Evolutionary conservation across 1,140 invertebrate genomes (phyloP), one percentile per base, ranked within the genome.

Genomic region (Himalopsyche phryganea): DNA sequence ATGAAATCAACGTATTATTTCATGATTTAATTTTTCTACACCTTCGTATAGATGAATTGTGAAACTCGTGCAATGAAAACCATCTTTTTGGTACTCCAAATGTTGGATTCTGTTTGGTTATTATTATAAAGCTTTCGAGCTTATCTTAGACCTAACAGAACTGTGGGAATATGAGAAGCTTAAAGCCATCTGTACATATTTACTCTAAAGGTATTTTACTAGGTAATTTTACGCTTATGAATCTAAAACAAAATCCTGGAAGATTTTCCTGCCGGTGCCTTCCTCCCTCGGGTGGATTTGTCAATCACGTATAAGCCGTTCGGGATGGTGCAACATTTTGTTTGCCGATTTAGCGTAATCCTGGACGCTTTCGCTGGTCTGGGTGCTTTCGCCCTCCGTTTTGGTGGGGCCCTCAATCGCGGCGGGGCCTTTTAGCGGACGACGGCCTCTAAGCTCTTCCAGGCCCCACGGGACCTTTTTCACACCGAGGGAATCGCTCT

Each of bases 331-430:
- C 53, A 49, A 53, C 60, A 61, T 61, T 62, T 54, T 62, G 60
- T 62, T 62, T 62, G 60, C 54, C 50, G 54, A 62, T 62, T 62
- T 52, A 38, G 49, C 36, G 20, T 58, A 62, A 57, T 57, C 54
- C 54, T 38, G 11, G 13, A 38, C 33, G 45, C 45, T 57, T 23
- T 18, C 1, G 33, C 35, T 18, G 35, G 46, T 18, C 50, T 51
- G 23, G 23, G 35, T 38, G 32, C 14, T 14, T 42, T 10, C 7
- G 18, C 9, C 4, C 17, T 23, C n/a, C 17, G 19, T 23, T 23
- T 7, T 13, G 19, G 20, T 6, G 45, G 20, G 7, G 20, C 28
- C 28, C 28, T 23, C 14, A 20, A 47, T 20, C 20, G 28, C 6
- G 10, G 28, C 11, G 45, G 15, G 15, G 2, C 47, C 47, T 23